Base-by-base conservation (phyloP, 2,113 vertebrate species). In the Silurus glanis region DNA sequence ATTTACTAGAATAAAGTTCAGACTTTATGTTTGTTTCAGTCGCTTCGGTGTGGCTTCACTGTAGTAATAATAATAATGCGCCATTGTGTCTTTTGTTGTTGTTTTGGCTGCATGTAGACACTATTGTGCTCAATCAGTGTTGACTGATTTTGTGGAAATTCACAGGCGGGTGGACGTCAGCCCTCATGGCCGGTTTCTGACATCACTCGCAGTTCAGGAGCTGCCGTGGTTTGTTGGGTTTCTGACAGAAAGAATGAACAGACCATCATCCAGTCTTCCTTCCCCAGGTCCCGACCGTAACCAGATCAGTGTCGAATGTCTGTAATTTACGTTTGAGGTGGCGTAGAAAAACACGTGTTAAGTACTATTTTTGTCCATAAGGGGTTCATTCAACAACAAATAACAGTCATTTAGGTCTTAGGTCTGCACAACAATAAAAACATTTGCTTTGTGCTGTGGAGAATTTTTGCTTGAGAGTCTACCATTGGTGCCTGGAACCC, bases 361-460 rank as follows among this genome's bases (percentile, higher is more conserved):
- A 87, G 59, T 87, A 82, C 86, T 87, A 87, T 87, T 83, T 83
- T 87, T 87, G 86, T 82, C 71, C 80, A 19, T 67, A 55, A 67
- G 81, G 80, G 13, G 59, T 58, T 76, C 80, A 13, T 78, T 83
- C 49, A 58, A 47, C 71, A 51, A 83, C 86, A 78, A 37, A 87
- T 87, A 87, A 87, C 86, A 87, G 17, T 87, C 80, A 87, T 87
- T 87, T 87, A 83, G 19, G 80, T 83, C 80, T 87, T 83, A 87
- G 25, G 71, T 56, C 61, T 28, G 59, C 28, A 76, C 59, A 87
- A 83, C 61, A 87, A 87, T 61, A 80, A 62, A 87, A 83, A 87
- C 71, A 78, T 76, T 75, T 75, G 58, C 85, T 86, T 74, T 17
- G 53, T 37, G 83, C 19, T 51, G 49, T 45, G 17, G 55, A 71